Base-by-base conservation (phyloP, 1,140 invertebrate species). In the Papilio glaucus region DNA sequence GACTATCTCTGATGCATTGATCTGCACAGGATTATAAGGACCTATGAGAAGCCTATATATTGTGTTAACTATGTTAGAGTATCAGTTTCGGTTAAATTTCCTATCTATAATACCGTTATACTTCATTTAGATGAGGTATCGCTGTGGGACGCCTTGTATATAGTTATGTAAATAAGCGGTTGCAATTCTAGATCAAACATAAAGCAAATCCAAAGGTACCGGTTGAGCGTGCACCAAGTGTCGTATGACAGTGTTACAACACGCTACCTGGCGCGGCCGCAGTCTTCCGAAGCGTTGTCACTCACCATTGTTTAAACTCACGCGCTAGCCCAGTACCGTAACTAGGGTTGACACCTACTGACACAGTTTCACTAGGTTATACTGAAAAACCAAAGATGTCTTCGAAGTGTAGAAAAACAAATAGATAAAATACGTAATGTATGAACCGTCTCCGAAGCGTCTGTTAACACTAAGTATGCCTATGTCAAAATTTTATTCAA, bases 171-270 rank as follows among this genome's bases (percentile, higher is more conserved):
- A 49, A 42, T 42, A 42, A 57, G 49, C 21, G 49, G 18, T 57
- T 24, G 49, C 21, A 26, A 57, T 57, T 57, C 49, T 57, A 26
- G 21, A 57, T 26, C 3, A 57, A 10, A 57, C 49, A 57, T 57
- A 24, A 24, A 57, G n/a, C 8, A 18, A 26, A 62, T 37, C 26
- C 15, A 61, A 61, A 29, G n/a, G 62, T 65, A 65, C 37, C 37
- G 37, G 62, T 65, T 65, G 15, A 21, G 3, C 18, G 18, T 21
- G 7, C n/a, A 65, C n/a, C 33, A 61, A 41, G 62, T 65, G 62
- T 65, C 62, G 9, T 41, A 65, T 38, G 70, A 84, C 78, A 85
- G 77, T 83, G 82, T 86, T 83, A 79, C 82, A 82, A 84, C 80
- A 82, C 39, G 81, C 79, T 83, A 81, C 84, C 78, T 79, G 76